phyloP scores from a whole-genome alignment of 2,113 vertebrate species.

The Australoheros scitulus region DNA sequence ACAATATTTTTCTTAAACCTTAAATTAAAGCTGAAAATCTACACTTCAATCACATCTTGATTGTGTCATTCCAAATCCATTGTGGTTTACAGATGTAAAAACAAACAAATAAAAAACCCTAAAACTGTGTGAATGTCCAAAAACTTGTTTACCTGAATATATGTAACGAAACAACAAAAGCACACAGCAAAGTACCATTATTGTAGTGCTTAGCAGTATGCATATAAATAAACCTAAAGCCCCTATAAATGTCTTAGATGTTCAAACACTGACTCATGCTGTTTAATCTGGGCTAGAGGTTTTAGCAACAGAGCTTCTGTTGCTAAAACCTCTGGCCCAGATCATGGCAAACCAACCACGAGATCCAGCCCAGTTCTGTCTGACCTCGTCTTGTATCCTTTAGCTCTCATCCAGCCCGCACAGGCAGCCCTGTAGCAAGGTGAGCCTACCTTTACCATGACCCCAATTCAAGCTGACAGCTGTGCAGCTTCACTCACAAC shows the following conservation, averaged over 20 bases:
- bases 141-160: too few species aligned
- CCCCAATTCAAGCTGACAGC: slow-evolving; percentile 61
- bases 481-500: slow-evolving; percentile 16
- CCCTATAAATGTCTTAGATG: slow-evolving; percentile 4
- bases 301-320: slow-evolving; percentile 6
- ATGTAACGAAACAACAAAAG: not conserved
- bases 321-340: not conserved
- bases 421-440: slow-evolving; percentile 43
- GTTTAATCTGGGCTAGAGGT: not conserved
- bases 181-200: not conserved
- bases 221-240: not conserved
- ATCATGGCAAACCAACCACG: slow-evolving; percentile 13
- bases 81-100: too few species aligned
- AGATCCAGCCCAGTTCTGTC: slow-evolving; percentile 32
- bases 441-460: slow-evolving; percentile 57
- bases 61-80: not conserved
- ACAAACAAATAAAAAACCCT: too few species aligned
- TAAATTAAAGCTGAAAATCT: not conserved
- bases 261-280: slow-evolving; percentile 13
- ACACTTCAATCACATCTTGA: not conserved
- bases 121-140: not conserved
- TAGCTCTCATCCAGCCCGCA: slow-evolving; percentile 12
- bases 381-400: slow-evolving; percentile 33
- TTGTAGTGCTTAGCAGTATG: not conserved
- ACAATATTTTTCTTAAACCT: not conserved